Base-by-base conservation (phyloP, 2,113 vertebrate genomes). In the Galbula dea region DNA sequence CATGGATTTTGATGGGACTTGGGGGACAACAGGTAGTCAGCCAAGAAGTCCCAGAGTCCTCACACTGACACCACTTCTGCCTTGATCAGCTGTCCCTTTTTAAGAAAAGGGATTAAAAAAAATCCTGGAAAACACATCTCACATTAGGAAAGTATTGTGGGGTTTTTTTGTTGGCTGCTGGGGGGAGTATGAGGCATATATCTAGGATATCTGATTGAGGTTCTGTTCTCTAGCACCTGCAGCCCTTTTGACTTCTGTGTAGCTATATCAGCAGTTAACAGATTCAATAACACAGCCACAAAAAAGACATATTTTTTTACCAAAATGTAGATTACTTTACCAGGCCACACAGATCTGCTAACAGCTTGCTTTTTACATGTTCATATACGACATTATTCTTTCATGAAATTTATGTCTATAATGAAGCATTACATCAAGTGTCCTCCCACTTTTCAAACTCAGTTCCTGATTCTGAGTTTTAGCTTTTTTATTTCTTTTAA, bases 401-500 rank as follows among this genome's bases (percentile, higher is more conserved):
- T 71, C 8, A 39, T 68, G 2, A 84, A 89, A 72, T 57, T 45
- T 63, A 12, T 72, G 9, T 65, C 39, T 32, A 4, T 71, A 92
- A 88, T 66, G 15, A 57, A 83, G 22, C 19, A 63, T 66, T 62
- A 94, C 72, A 90, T 8, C 21, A 74, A 78, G 12, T 0, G 2
- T 34, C 36, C 27, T 80, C 32, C 58, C 58, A 86, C 36, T 46
- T 93, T 88, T 88, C 74, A 67, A 34, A 71, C n/a, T 7, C 27
- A 83, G 55, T 83, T 93, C 34, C 32, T 0, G 0, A 9, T 69
- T 20, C 49, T 36, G 34, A 41, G 37, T 41, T 84, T 96, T 65
- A 92, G 45, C 21, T 78, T 72, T 86, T 45, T 86, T 95, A 86
- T 95, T 93, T 89, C 66, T 93, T 92, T 76, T 89, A 88, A 94